Percentiles rank a stretch among this genome's conserved stretches.
phyloP scores from a whole-genome alignment of 1,140 invertebrate species.

The Orius insidiosus region DNA sequence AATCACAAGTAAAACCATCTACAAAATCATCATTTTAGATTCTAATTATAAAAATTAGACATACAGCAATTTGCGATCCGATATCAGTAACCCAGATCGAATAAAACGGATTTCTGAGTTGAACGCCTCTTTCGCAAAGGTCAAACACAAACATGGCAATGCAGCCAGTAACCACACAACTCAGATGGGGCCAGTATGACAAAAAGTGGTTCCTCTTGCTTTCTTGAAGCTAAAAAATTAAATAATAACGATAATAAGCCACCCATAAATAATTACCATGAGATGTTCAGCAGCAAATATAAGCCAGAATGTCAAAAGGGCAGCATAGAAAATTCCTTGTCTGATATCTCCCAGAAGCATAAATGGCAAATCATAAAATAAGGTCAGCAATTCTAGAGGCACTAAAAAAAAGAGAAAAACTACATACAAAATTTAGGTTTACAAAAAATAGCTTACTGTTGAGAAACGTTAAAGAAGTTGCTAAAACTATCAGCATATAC shows the following conservation, averaged over 20 bases:
- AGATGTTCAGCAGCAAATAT: conserved; percentile 97
- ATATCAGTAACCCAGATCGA: conserved; percentile 90
- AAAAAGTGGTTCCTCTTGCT: background rate
- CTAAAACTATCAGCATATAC: conserved; percentile 76
- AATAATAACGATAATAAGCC: too few species aligned
- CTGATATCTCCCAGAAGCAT: conserved; percentile 91
- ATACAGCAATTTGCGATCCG: conserved; percentile 81
- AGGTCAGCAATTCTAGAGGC: conserved; percentile 83
- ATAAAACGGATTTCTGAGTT: conserved; percentile 92
- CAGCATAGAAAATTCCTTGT: conserved; percentile 94
- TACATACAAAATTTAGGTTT: conserved; percentile 1
- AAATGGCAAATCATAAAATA: conserved; percentile 82
- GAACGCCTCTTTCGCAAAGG: conserved; percentile 88
- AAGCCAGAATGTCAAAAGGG: conserved; percentile 91
- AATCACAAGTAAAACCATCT: conserved; percentile 76
- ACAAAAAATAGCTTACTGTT: conserved; percentile 45
- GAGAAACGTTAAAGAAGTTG: conserved; percentile 65
- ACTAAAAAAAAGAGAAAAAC: conserved; percentile 31
- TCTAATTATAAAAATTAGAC: too few species aligned
- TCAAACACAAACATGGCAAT: conserved; percentile 89
- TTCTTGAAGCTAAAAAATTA: background rate
- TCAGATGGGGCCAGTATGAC: conserved; percentile 85
- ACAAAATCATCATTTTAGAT: too few species aligned
- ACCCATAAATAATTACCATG: too few species aligned
- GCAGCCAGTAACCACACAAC: conserved; percentile 80